Base-by-base conservation (phyloP, 2,888 invertebrate species). In the Cryptocephalus moraei region DNA sequence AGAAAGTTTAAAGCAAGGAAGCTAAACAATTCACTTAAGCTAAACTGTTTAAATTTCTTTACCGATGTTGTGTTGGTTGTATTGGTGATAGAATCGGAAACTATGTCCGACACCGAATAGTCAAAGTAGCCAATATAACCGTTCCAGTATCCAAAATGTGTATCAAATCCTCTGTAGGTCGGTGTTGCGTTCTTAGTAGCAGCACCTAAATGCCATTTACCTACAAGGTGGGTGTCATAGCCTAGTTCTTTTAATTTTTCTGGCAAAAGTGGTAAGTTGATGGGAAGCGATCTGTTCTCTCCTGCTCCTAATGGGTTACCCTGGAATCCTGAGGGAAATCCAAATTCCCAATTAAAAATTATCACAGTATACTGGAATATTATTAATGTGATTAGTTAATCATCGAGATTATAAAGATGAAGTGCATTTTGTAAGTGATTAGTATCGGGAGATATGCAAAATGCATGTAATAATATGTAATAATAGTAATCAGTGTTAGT, bases 141-240 rank as follows among this genome's bases (percentile, higher is more conserved):
- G 45, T 81, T 82, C 75, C 86, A 85, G 64, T 90, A 91, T 1
- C 94, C 94, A 61, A 82, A 86, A 66, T 91, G 88, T 1, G 78
- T 74, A 56, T 88, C 82, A 62, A 88, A 94, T 1, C 91, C 91
- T 41, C 87, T 76, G 41, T 73, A 72, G 1, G 76, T 78, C 0
- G 90, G 90, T 2, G 85, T 77, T 62, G 77, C 83, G 50, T 79
- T 78, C 44, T 74, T 73, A 41, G 75, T 73, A 43, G 81, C 81
- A 71, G 81, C 84, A 1, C 93, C 92, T 50, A 92, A 76, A 65
- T 88, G 86, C 90, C 90, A 90, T 73, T 91, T 91, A 4, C 91
- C 91, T 3, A 91, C 79, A 46, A 86, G 76, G 66, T 85, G 83
- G 0, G 86, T 87, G 14, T 69, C 69, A 64, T 90, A 91, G 8